Conservation (phyloP, 1,140 invertebrate species). For the Aphidius gifuensis region DNA sequence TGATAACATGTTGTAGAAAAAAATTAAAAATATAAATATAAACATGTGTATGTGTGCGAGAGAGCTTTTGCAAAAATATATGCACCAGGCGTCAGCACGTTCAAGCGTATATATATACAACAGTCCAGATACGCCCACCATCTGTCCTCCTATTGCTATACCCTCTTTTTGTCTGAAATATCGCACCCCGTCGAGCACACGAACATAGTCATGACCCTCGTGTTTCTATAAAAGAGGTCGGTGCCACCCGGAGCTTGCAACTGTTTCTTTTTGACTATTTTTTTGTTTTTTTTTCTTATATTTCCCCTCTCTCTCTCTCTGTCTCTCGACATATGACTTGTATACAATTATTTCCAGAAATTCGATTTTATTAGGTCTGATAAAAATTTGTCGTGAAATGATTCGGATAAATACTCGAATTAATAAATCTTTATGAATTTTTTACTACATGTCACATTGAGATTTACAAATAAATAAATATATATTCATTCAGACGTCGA, state of each 20-base stretch:
- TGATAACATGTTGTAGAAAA: too few relatives aligned
- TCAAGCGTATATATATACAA: slow-evolving; percentile 9
- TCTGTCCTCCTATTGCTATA: slow-evolving; percentile 35
- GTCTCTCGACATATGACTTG: background rate
- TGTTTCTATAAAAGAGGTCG: background rate
- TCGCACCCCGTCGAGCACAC: slow-evolving; percentile 21
- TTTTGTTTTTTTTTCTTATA: background rate
- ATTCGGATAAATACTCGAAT: too few relatives aligned
- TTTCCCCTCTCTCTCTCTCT: too few relatives aligned
- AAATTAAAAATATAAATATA: too few relatives aligned
- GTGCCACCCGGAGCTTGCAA: slow-evolving; percentile 20
- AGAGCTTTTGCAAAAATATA: slow-evolving; percentile 27
- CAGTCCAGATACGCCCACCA: slow-evolving; percentile 36
- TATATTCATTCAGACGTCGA: too few relatives aligned
- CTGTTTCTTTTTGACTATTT: slow-evolving; percentile 5
- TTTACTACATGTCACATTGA: too few relatives aligned
- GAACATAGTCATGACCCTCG: slow-evolving; percentile 11
- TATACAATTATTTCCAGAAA: background rate
- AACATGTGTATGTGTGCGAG: too few relatives aligned
- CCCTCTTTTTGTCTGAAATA: slow-evolving; percentile 1
- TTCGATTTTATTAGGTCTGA: background rate
- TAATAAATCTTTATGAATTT: too few relatives aligned
- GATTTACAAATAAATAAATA: too few relatives aligned
- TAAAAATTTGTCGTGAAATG: too few relatives aligned
- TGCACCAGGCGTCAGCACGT: slow-evolving; percentile 28